Evolutionary conservation across 2,888 invertebrate species (phyloP).

Genomic region (Dendrolimus houi): DNA sequence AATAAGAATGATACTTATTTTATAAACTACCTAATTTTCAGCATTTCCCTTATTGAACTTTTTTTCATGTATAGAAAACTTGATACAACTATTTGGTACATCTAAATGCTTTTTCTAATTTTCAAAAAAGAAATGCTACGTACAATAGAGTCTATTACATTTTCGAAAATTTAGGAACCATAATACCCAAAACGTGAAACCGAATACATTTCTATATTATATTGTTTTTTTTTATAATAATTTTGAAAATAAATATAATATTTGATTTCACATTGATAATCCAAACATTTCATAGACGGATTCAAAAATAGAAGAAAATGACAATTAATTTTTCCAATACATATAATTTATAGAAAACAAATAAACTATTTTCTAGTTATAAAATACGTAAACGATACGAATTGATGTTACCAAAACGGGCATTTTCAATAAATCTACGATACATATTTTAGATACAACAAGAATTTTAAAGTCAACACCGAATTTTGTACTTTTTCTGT

Average conservation of each 20-base stretch:
- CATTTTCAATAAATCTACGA: slow-evolving; percentile 60
- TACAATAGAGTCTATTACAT: slow-evolving; percentile 75
- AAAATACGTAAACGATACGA: slow-evolving; percentile 53
- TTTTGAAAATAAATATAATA: slow-evolving; percentile 71
- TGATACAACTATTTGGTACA: slow-evolving; percentile 74
- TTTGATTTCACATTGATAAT: slow-evolving; percentile 57
- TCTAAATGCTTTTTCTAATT: slow-evolving; percentile 66
- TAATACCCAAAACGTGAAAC: slow-evolving; percentile 75
- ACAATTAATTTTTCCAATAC: slow-evolving; percentile 37
- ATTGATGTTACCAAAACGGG: slow-evolving; percentile 57
- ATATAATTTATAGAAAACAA: slow-evolving; percentile 59
- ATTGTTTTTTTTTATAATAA: slow-evolving; percentile 53
- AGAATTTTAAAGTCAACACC: slow-evolving; percentile 68
- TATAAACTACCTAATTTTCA: slow-evolving; percentile 65
- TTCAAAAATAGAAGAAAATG: slow-evolving; percentile 60
- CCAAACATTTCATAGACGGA: slow-evolving; percentile 73
- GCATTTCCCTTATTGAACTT: slow-evolving; percentile 63
- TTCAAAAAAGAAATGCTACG: slow-evolving; percentile 71
- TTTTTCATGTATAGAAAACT: slow-evolving; percentile 69
- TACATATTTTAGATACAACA: slow-evolving; percentile 60
- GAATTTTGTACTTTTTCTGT: slow-evolving; percentile 74
- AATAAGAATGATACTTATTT: slow-evolving; percentile 59
- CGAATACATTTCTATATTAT: slow-evolving; percentile 65
- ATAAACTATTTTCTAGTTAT: slow-evolving; percentile 64
- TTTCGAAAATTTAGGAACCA: slow-evolving; percentile 77